Evolutionary conservation across 2,113 vertebrate genomes (phyloP), one percentile per base, ranked within the genome.

Genomic region (Gadus chalcogrammus): DNA sequence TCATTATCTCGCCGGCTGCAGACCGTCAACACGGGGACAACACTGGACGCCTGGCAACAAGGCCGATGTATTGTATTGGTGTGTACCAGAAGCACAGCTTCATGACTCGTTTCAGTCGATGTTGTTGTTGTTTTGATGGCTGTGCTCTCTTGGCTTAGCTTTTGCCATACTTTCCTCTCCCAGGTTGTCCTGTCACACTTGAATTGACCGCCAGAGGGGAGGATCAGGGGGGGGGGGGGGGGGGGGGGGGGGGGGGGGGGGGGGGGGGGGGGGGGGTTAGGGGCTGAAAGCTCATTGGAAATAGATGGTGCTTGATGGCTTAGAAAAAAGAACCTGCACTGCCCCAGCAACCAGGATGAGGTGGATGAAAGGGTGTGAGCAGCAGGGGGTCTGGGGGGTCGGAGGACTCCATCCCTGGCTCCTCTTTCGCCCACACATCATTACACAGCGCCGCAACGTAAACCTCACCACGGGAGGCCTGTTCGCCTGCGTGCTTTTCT

Each of bases 301-400:
- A 71, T 85, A 82, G 80, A 78, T 82, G 81, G 79, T 72, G 82
- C 86, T 84, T 74, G 73, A 82, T 82, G 75, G 60, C 79, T 82
- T 73, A 64, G 81, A 80, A 79, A 80, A 83, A 7, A 38, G 1
- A n/a, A 17, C 77, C 85, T 77, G 83, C 90, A 87, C 77, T 89
- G 88, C 90, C 91, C 79, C 85, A 91, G 91, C 90, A 91, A 89
- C 85, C 86, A 88, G 64, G 73, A 75, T 64, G 64, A 48, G 42
- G 62, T 73, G 68, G 90, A 91, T 91, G 85, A 91, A 91, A 90
- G 87, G 74, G 76, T 9, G 68, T 3, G 61, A 84, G 53, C 88
- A 73, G 77, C 17, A 28, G 81, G 83, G 16, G 24, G 42, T 48
- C 15, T 7, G 11, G 65, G 74, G 82, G 69, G 74, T 78, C 61